These are phyloP conservation scores for Noctilio leporinus DNA, from an alignment of 2,113 vertebrate genomes.

Conservation along the genomic window DNA sequence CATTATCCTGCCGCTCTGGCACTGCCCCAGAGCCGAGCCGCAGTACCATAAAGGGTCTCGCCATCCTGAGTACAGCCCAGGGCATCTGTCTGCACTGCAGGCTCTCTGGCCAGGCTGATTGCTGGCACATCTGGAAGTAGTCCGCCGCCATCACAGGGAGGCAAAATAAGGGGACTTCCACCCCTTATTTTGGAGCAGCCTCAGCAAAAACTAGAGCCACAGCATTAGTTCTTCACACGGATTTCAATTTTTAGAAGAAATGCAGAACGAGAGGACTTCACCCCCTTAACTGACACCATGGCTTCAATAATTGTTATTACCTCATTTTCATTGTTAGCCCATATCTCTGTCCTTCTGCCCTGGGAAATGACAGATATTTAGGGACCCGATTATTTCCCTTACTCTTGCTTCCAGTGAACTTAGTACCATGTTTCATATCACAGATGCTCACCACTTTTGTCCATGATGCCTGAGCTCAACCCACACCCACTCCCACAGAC, in stretches of 20 bases:
- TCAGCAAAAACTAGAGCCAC: not conserved
- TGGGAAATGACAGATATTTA: not conserved
- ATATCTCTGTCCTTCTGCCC: not conserved
- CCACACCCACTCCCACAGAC: not conserved
- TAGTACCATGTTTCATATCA: not conserved
- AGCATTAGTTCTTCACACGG: not conserved
- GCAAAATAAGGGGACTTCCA: constrained; percentile 21
- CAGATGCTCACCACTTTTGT: not conserved
- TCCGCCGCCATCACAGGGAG: not conserved
- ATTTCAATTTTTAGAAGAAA: not conserved
- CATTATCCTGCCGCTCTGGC: constrained; percentile 48
- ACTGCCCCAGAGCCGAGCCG: constrained; percentile 14
- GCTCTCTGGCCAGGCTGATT: constrained; percentile 41
- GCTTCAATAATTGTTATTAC: not conserved
- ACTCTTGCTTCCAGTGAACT: not conserved
- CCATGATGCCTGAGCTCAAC: not conserved
- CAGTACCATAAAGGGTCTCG: constrained; percentile 60
- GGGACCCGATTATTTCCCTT: not conserved
- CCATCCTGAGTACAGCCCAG: constrained; percentile 37
- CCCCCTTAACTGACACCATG: not conserved
- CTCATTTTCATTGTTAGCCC: not conserved
- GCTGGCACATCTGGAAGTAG: constrained; percentile 64
- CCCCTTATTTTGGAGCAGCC: not conserved
- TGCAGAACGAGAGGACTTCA: not conserved
- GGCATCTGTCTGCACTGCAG: constrained; percentile 62